Percentiles rank a stretch among this genome's conserved stretches.
Conservation (phyloP, 2,797 vertebrate species). For the Coregonus suidteri region DNA sequence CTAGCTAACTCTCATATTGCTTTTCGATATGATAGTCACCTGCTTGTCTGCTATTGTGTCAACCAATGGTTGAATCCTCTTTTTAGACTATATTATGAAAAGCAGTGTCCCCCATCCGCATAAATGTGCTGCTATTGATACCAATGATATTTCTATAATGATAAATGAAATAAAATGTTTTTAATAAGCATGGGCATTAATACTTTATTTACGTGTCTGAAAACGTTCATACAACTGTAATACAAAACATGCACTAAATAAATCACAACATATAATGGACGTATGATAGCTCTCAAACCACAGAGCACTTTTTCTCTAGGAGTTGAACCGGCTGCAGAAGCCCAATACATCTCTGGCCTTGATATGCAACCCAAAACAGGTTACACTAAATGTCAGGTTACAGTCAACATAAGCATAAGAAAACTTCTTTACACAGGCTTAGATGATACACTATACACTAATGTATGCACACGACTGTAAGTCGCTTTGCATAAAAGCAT, state of each 20-base stretch:
- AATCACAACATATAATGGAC: neutral
- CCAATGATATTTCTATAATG: slow-evolving; percentile 54
- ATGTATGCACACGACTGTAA: too few species aligned
- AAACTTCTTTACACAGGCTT: neutral
- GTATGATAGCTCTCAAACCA: neutral
- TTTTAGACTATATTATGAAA: slow-evolving; percentile 42
- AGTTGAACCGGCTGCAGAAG: too few species aligned
- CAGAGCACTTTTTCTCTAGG: too few species aligned
- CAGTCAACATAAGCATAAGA: neutral
- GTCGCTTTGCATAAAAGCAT: too few species aligned
- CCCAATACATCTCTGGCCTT: neutral
- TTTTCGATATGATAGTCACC: slow-evolving; percentile 54
- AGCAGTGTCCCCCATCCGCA: neutral
- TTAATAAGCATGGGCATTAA: slow-evolving; percentile 41
- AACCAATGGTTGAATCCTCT: slow-evolving; percentile 13
- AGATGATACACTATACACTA: neutral
- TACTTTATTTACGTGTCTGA: slow-evolving; percentile 42
- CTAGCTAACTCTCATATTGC: slow-evolving; percentile 57
- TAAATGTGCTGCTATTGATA: slow-evolving; percentile 60
- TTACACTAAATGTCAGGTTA: neutral
- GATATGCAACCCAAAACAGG: neutral
- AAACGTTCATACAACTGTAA: slow-evolving; percentile 2
- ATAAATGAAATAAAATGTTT: slow-evolving; percentile 70
- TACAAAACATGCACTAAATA: slow-evolving; percentile 1
- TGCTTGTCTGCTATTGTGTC: slow-evolving; percentile 24